Conservation (phyloP, 2,888 invertebrate genomes). For the Aproaerema taeniolella region DNA sequence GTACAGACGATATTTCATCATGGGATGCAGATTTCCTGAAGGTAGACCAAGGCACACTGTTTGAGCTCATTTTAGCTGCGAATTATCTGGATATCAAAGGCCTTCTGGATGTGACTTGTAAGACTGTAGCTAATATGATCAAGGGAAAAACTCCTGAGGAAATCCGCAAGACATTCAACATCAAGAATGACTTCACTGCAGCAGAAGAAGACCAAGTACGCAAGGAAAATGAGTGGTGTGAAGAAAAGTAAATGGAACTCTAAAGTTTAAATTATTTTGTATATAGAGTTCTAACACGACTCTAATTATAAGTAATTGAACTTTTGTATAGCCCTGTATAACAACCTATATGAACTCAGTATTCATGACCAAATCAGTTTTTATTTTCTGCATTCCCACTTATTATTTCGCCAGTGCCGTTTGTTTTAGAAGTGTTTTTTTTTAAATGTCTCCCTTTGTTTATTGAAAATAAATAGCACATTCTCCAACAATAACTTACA, state of each 20-base stretch:
- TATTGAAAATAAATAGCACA: too few relatives aligned
- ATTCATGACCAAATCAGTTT: too few relatives aligned
- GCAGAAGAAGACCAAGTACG: slow-evolving; percentile 99
- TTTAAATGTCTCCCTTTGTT: too few relatives aligned
- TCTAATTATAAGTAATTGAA: too few relatives aligned
- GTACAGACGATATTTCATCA: slow-evolving; percentile 99
- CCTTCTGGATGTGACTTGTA: slow-evolving; percentile 97
- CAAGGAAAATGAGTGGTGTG: slow-evolving; percentile 97
- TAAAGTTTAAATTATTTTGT: background rate
- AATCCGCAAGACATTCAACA: slow-evolving; percentile 97
- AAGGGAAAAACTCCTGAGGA: slow-evolving; percentile 99
- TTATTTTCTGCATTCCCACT: too few relatives aligned
- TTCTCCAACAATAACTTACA: too few relatives aligned
- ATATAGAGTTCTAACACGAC: too few relatives aligned
- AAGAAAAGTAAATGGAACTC: slow-evolving; percentile 84
- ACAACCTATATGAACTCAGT: too few relatives aligned
- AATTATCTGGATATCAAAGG: slow-evolving; percentile 98
- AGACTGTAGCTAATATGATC: slow-evolving; percentile 99
- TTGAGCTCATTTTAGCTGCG: slow-evolving; percentile 97
- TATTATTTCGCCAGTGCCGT: too few relatives aligned
- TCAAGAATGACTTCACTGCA: slow-evolving; percentile 97
- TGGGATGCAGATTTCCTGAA: slow-evolving; percentile 99
- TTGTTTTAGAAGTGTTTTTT: too few relatives aligned
- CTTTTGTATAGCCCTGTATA: too few relatives aligned
- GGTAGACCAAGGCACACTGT: slow-evolving; percentile 97